Conservation (phyloP, 92 coral and sea anemone genomes). For the Epizoanthus scotinus region DNA sequence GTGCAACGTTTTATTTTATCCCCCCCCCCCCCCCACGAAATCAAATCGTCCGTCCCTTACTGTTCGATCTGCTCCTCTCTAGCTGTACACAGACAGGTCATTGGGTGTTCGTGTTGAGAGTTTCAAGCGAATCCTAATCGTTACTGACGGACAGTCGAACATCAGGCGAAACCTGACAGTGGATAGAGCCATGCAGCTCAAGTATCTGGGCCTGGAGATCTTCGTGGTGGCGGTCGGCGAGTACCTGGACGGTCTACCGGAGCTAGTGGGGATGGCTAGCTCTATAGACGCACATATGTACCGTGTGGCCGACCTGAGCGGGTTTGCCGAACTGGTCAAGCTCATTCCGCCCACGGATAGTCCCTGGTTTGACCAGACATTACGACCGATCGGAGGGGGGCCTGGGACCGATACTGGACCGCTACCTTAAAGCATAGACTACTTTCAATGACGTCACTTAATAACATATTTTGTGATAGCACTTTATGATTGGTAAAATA, state of each 20-base stretch:
- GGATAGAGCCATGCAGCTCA: conserved; percentile 63
- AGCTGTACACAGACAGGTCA: conserved; percentile 37
- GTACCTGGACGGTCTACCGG: conserved; percentile 71
- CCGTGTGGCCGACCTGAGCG: conserved; percentile 73
- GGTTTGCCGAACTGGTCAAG: conserved; percentile 70
- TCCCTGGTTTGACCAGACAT: background rate
- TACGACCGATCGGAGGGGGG: background rate
- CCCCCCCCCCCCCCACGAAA: too few relatives aligned
- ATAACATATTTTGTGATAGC: too few relatives aligned
- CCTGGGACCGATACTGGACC: conserved; percentile 14
- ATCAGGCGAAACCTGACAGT: conserved; percentile 53
- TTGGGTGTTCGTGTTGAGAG: conserved; percentile 63
- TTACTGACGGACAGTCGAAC: conserved; percentile 89
- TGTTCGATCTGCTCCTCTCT: background rate
- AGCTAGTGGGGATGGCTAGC: conserved; percentile 73
- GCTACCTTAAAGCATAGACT: background rate
- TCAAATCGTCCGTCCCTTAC: too few relatives aligned
- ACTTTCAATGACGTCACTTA: too few relatives aligned
- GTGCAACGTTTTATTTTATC: too few relatives aligned
- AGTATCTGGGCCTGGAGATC: conserved; percentile 65
- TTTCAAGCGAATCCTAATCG: conserved; percentile 65
- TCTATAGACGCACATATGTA: conserved; percentile 73
- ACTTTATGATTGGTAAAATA: too few relatives aligned
- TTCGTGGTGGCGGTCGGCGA: conserved; percentile 85
- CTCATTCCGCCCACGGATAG: conserved; percentile 55